phyloP scores from a whole-genome alignment of 2,113 vertebrate species.

The Greenwoodochromis staneri region DNA sequence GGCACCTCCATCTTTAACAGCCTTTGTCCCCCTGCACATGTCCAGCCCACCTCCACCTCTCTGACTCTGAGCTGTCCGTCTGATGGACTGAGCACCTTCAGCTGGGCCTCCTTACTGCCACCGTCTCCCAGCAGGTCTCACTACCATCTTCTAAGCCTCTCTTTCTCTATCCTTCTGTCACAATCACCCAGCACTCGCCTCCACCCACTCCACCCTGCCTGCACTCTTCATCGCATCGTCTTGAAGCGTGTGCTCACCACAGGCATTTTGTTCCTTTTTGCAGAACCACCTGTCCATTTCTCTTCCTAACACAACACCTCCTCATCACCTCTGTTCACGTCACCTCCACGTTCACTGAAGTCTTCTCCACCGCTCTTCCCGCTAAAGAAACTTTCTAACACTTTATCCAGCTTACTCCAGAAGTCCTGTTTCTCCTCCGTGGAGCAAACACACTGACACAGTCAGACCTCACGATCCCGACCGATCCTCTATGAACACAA shows the following conservation, averaged over 20 bases:
- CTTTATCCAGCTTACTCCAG: neutral
- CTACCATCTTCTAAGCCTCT: neutral
- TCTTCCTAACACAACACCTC: neutral
- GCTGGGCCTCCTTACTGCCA: neutral
- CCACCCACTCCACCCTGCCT: neutral
- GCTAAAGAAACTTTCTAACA: neutral
- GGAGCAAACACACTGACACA: neutral
- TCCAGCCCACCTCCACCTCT: neutral
- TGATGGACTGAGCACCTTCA: neutral
- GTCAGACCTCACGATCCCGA: neutral
- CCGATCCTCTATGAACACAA: neutral
- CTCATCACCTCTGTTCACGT: neutral
- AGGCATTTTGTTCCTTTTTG: neutral
- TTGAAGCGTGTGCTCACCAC: neutral
- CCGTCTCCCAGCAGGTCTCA: neutral
- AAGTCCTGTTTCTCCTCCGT: neutral
- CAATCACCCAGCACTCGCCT: neutral
- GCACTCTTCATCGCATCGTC: neutral
- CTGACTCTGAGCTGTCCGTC: neutral
- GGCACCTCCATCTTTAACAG: neutral
- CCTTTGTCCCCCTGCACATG: neutral
- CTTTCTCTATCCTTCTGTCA: neutral
- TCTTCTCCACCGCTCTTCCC: neutral
- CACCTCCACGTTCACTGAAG: neutral
- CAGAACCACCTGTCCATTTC: neutral